Base-by-base conservation (phyloP, 2,113 vertebrate species). In the Catharus fuscescens region DNA sequence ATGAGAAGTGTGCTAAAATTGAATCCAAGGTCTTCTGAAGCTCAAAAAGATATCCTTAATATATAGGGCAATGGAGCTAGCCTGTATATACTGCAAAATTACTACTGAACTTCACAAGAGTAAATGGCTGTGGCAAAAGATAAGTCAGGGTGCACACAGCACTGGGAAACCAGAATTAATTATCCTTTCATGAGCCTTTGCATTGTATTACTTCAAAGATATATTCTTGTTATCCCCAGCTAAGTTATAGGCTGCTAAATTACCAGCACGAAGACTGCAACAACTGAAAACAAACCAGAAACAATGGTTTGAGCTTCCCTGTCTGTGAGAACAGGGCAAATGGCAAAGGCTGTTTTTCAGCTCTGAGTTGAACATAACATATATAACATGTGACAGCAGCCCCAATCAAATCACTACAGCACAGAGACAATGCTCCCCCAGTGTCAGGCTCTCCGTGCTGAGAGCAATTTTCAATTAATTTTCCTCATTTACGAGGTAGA, bases 301-400 rank as follows among this genome's bases (percentile, higher is more conserved):
- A 96, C 95, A 95, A 96, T 70, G 90, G 57, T 52, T 77, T 70
- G 50, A 69, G 79, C 71, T 92, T 92, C 76, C 32, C 59, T 16
- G 40, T 18, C 81, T 88, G 78, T 86, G 69, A 93, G 95, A 94
- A 82, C 40, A 36, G 76, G 79, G 76, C 79, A 80, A 96, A 82
- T 66, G 47, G 90, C 83, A 93, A 74, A 54, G 94, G 36, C 72
- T 78, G 69, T 71, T 93, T 92, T 64, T 74, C 80, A 81, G 80
- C 2, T 5, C 67, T 3, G 72, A 67, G 36, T 8, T 26, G 92
- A 88, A 66, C 81, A 52, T 96, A 90, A 96, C 69, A 66, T 93
- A 86, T 90, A 96, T 93, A 96, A 94, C 78, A 86, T 94, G 79
- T 96, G 97, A 97, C 96, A 97, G 96, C 87, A 92, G 84, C 72